phyloP scores from a whole-genome alignment of 2,797 vertebrate species.

The Gambelia wislizenii region DNA sequence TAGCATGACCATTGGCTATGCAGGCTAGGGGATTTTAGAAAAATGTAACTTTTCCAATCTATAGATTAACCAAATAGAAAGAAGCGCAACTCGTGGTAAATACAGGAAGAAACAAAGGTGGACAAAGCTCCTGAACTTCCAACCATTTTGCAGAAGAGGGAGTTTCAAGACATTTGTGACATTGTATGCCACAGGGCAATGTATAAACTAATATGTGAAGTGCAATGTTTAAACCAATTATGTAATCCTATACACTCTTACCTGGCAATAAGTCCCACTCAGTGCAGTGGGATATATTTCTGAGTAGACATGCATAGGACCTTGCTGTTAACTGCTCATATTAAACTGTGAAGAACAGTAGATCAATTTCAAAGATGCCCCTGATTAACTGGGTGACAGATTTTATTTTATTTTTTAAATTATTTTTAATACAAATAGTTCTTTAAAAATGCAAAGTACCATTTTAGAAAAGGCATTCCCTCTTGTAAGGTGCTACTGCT shows the following conservation, averaged over 20 bases:
- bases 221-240: neutral
- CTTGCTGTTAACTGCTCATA: neutral
- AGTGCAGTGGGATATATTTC: neutral
- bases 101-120: neutral
- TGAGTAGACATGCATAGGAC: too few relatives aligned
- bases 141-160: neutral
- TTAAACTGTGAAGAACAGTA: neutral
- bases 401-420: neutral
- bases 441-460: neutral
- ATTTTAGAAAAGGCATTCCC: neutral
- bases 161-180: neutral
- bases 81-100: neutral
- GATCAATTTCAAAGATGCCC: neutral
- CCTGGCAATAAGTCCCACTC: neutral
- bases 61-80: too few relatives aligned
- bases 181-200: neutral
- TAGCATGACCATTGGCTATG: too few relatives aligned
- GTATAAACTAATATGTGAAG: neutral
- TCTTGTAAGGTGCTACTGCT: neutral
- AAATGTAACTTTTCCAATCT: too few relatives aligned
- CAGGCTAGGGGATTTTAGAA: too few relatives aligned
- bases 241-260: neutral
- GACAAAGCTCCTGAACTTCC: neutral
- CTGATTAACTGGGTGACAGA: neutral
- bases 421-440: neutral